Base-by-base conservation (phyloP, 2,113 vertebrate genomes). In the Amphilophus citrinellus region DNA sequence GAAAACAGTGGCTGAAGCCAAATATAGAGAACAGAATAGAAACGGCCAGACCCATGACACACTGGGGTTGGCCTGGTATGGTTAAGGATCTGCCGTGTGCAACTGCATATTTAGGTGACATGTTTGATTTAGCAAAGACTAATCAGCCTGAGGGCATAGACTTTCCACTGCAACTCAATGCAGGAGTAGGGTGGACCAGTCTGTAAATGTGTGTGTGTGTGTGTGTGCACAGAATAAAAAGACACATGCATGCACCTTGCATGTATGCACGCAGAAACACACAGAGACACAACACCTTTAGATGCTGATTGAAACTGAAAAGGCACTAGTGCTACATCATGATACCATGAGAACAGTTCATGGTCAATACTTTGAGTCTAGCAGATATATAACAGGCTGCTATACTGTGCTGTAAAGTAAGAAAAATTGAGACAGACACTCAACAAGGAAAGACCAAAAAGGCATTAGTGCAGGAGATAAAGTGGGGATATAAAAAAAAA, bases 91-190 rank as follows among this genome's bases (percentile, higher is more conserved):
- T 79, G 80, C 65, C 80, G 59, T 88, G 86, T 92, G 84, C 65
- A 18, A 3, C 58, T 73, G 81, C 83, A 89, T 89, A 87, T 87
- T 91, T 92, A 77, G 86, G 76, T 92, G 91, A 86, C 87, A 87
- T 35, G 59, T 91, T 89, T 91, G 82, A 91, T 88, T 89, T 86
- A 90, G 44, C 77, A 79, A 86, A 90, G 90, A 88, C 87, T 79
- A 92, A 83, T 80, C 77, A 75, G 82, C 90, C 83, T 76, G 66
- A 80, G 78, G 85, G 61, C 77, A 82, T 15, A 10, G 66, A 88
- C 84, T 88, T 83, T 79, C 42, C 57, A 78, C 79, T 79, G 61
- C 61, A 84, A 77, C 82, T 60, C 47, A 8, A 59, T 66, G 68
- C 37, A 79, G n/a, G n/a, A 35, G 77, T 53, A 77, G 82, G 63